phyloP scores from a whole-genome alignment of 2,888 invertebrate genomes.

The Megalurothrips usitatus region DNA sequence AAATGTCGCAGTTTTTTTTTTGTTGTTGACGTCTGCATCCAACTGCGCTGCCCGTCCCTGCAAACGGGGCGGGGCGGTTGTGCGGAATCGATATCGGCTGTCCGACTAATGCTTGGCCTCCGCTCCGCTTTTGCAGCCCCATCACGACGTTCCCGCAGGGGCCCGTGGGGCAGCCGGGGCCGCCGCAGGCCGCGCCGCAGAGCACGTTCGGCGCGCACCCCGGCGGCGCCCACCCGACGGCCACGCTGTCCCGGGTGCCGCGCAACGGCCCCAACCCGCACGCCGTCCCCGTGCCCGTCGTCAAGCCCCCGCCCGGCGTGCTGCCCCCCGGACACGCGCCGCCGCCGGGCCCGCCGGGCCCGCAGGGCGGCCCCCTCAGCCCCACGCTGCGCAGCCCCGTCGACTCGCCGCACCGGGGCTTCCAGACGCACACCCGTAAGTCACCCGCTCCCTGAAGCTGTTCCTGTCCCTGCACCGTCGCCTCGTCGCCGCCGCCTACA shows the following conservation, averaged over 20 bases:
- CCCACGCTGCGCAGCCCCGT: slow-evolving; percentile 1
- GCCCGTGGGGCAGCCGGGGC: too few relatives aligned
- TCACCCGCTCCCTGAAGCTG: too few relatives aligned
- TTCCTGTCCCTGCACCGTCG: background rate
- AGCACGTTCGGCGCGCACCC: background rate
- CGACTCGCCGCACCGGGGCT: background rate
- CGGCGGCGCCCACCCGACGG: background rate
- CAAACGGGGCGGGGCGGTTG: too few relatives aligned
- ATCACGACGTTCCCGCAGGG: slow-evolving; percentile 19
- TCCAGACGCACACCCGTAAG: slow-evolving; percentile 12
- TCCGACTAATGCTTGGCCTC: too few relatives aligned
- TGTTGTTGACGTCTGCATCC: too few relatives aligned
- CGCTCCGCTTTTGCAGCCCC: background rate
- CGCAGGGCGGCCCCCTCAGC: slow-evolving; percentile 13
- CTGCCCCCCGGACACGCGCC: background rate
- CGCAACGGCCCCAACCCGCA: background rate
- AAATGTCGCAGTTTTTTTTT: too few relatives aligned
- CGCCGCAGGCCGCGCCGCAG: background rate
- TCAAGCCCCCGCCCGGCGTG: background rate
- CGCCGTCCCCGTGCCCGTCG: slow-evolving; percentile 10
- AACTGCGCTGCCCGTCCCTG: too few relatives aligned
- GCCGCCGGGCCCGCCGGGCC: background rate
- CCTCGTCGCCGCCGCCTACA: background rate
- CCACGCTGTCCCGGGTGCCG: slow-evolving; percentile 8
- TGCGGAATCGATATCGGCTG: too few relatives aligned